Conservation (phyloP, 2,113 vertebrate genomes). For the Regulus satrapa region DNA sequence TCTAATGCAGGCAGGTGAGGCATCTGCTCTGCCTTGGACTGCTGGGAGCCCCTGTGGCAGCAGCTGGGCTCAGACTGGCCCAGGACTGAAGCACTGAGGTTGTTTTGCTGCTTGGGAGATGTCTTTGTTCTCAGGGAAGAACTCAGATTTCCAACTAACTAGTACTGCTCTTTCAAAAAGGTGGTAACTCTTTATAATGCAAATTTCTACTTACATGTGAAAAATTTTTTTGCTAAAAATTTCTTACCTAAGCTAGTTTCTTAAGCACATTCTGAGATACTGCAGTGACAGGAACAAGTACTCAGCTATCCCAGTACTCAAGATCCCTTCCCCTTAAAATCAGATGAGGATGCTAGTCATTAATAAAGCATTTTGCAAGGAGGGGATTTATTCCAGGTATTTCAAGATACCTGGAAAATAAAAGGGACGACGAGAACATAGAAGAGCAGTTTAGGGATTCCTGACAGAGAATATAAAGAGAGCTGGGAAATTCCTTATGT, state of each 20-base stretch:
- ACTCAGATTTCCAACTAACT: background rate
- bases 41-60: background rate
- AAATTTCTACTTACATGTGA: background rate
- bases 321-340: background rate
- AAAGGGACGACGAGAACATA: background rate
- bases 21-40: background rate
- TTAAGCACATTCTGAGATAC: background rate
- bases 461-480: background rate
- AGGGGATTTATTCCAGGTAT: background rate
- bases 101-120: background rate
- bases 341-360: background rate
- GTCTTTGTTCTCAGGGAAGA: background rate
- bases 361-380: background rate
- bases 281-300: background rate
- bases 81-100: background rate
- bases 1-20: background rate
- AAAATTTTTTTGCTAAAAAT: background rate
- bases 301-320: no score
- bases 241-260: background rate
- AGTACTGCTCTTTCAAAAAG: background rate
- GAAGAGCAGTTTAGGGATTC: background rate
- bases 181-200: background rate
- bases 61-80: background rate
- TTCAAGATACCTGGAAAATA: background rate
- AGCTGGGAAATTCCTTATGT: background rate